Evolutionary conservation across 2,797 vertebrate species (phyloP).

Genomic region (Sebastes steindachneri): DNA sequence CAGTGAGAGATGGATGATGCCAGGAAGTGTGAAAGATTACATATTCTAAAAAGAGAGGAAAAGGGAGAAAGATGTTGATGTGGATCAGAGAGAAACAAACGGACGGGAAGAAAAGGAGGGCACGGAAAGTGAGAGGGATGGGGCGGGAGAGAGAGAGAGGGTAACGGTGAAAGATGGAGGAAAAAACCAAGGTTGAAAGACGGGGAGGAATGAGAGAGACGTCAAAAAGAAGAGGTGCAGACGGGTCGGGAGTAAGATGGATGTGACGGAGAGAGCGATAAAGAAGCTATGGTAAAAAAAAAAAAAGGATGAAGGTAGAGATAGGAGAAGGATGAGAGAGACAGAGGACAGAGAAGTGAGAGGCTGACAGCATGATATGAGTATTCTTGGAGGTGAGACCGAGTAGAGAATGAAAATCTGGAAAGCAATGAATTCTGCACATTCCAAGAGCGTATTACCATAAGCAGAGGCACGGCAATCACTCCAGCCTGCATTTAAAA

Average conservation of each 20-base stretch:
- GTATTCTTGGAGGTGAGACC: conserved; percentile 59
- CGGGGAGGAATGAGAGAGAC: conserved; percentile 76
- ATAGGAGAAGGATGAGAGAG: conserved; percentile 67
- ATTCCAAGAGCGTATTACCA: conserved; percentile 55
- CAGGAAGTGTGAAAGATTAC: conserved; percentile 58
- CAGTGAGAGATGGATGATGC: conserved; percentile 50
- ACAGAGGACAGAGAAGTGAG: conserved; percentile 62
- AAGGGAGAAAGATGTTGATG: conserved; percentile 49
- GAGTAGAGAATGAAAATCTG: conserved; percentile 59
- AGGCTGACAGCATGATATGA: conserved; percentile 71
- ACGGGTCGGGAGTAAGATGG: conserved; percentile 75
- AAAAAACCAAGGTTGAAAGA: conserved; percentile 77
- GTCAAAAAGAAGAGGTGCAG: conserved; percentile 78
- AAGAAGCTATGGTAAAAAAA: conserved; percentile 66
- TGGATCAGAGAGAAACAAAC: conserved; percentile 55
- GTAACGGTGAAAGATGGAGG: conserved; percentile 76
- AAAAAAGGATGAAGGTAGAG: conserved; percentile 52
- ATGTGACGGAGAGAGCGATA: conserved; percentile 73
- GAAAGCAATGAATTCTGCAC: conserved; percentile 63
- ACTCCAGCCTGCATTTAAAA: conserved; percentile 46
- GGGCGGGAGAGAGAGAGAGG: conserved; percentile 40
- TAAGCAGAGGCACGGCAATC: conserved; percentile 38
- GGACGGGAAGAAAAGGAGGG: conserved; percentile 58
- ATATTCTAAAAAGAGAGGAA: conserved; percentile 59
- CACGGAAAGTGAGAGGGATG: conserved; percentile 55